Base-by-base conservation (phyloP, 1,140 invertebrate species). In the Galleria mellonella region DNA sequence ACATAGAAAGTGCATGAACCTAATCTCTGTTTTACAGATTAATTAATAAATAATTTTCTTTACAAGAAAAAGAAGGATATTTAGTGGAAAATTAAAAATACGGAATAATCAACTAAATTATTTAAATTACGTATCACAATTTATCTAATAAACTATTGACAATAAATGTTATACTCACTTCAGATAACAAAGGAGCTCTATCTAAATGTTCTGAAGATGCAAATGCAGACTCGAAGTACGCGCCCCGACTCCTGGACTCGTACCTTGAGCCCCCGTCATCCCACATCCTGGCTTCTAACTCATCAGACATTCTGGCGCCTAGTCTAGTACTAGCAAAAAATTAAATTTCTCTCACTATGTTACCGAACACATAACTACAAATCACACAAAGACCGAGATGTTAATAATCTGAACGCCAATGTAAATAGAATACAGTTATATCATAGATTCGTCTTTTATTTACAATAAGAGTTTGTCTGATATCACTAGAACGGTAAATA, bases 271-370 rank as follows among this genome's bases (percentile, higher is more conserved):
- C 63, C 28, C 66, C 75, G 23, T 85, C 81, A 17, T 83, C 76
- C 81, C 81, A 84, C 81, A 84, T 84, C 43, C 81, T 65, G 30
- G 81, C 76, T 58, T 84, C 81, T 11, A 76, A 61, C 60, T 84
- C 81, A 65, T 84, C 81, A 84, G 81, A 84, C 81, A 84, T 84
- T 64, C 74, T 79, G 78, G 78, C 71, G 76, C 76, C 70, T 38
- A 36, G 23, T 15, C 17, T 23, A 23, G 17, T 6, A 23, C 17
- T 37, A 5, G 35, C 14, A 13, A 37, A 37, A n/a, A 37, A 17
- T 6, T 17, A 37, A 37, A 45, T 47, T 12, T 38, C 29, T 49
- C 50, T 57, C 46, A 43, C 30, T 28, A 54, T n/a, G n/a, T n/a
- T n/a, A n/a, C 48, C 28, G 40, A 49, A 39, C 44, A 58, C 59